These are phyloP conservation scores for Theocolax elegans DNA, from an alignment of 1,140 invertebrate genomes.

Conservation along the genomic window DNA sequence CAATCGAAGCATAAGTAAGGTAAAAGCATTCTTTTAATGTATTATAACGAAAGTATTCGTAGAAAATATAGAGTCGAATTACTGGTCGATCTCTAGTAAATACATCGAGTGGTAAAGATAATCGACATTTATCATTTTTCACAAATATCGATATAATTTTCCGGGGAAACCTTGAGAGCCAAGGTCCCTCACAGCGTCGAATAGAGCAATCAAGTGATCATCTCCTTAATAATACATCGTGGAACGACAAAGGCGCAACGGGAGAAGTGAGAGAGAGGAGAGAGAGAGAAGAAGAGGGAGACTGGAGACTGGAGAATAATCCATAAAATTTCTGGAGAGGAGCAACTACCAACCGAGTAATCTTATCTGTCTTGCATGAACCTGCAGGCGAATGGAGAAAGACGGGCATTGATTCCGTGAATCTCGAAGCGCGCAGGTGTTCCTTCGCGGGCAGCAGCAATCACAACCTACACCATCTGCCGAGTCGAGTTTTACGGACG, in stretches of 20 bases:
- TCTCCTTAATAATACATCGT: conserved; percentile 12
- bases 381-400: background rate
- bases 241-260: too few relatives aligned
- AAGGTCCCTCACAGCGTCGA: background rate
- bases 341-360: background rate
- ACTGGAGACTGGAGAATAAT: background rate
- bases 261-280: background rate
- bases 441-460: conserved; percentile 39
- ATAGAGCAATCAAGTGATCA: conserved; percentile 33
- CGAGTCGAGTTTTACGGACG: too few relatives aligned
- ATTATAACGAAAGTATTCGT: too few relatives aligned
- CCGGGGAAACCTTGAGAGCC: too few relatives aligned
- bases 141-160: too few relatives aligned
- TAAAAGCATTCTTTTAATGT: too few relatives aligned
- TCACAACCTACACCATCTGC: conserved; percentile 43
- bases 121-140: too few relatives aligned
- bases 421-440: conserved; percentile 7
- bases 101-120: too few relatives aligned
- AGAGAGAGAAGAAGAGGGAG: conserved; percentile 11
- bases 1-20: too few relatives aligned
- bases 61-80: too few relatives aligned
- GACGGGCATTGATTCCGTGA: conserved; percentile 50
- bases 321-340: background rate
- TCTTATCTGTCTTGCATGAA: background rate
- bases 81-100: too few relatives aligned